A percentile compares a stretch with the other conserved stretches of the same genome.
Conservation (phyloP, 2,113 vertebrate genomes). For the Leucoraja erinaceus region DNA sequence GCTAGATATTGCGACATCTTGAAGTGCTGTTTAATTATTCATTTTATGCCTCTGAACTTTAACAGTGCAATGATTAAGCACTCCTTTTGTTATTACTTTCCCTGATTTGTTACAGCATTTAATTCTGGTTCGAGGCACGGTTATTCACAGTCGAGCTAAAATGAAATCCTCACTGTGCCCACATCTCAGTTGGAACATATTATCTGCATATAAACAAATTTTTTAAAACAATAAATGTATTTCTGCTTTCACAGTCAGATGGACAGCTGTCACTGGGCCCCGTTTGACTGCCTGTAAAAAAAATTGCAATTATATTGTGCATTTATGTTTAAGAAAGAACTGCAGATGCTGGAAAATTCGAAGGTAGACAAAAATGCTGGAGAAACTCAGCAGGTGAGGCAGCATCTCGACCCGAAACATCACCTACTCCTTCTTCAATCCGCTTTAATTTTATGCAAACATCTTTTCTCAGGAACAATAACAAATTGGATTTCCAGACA, state of each 20-base stretch:
- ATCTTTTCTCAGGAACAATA: too few relatives aligned
- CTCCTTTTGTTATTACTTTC: slow-evolving; percentile 13
- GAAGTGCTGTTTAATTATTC: slow-evolving; percentile 20
- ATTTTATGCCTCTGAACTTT: background rate
- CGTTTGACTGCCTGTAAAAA: background rate
- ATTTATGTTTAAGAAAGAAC: background rate
- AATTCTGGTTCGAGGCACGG: background rate
- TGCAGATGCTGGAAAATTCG: too few relatives aligned
- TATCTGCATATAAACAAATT: background rate
- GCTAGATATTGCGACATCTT: background rate
- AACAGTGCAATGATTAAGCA: background rate
- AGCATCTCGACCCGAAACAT: too few relatives aligned
- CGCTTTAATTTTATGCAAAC: too few relatives aligned
- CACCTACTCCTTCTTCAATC: too few relatives aligned
- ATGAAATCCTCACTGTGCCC: background rate
- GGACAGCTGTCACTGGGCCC: background rate
- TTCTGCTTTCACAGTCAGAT: background rate
- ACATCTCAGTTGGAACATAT: background rate
- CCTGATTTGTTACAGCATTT: background rate
- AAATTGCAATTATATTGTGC: background rate
- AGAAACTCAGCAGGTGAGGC: too few relatives aligned
- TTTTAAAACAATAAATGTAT: background rate
- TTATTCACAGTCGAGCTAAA: background rate
- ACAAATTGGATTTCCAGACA: too few relatives aligned
- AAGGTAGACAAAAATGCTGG: too few relatives aligned